phyloP scores from a whole-genome alignment of 2,888 invertebrate species.

The Dasypolia templi region DNA sequence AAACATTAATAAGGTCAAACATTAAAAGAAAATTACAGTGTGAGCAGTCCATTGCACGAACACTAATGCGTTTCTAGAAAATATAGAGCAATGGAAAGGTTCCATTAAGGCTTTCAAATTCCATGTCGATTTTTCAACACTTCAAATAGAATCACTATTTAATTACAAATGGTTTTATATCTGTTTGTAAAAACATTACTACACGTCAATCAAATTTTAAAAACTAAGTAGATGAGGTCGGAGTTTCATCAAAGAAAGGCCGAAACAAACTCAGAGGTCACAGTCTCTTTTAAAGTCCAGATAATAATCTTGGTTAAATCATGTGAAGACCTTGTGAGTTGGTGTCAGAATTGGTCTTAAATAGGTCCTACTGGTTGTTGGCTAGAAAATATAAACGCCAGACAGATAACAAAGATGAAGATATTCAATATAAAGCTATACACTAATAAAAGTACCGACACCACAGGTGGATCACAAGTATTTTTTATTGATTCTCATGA shows the following conservation, averaged over 20 bases:
- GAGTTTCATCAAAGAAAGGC: neutral
- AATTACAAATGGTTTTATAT: no score
- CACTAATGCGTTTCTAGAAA: slow-evolving; percentile 12
- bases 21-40: neutral
- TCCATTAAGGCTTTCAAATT: neutral
- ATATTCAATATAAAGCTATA: neutral
- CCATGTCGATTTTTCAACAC: neutral
- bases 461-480: neutral
- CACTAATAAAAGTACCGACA: neutral
- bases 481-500: neutral
- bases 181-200: no score
- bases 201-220: no score
- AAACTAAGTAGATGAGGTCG: no score
- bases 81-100: neutral
- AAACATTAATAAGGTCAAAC: neutral
- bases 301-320: neutral
- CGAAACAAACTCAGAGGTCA: neutral
- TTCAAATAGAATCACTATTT: neutral
- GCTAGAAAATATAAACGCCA: neutral
- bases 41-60: neutral
- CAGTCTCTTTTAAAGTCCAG: neutral
- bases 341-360: neutral
- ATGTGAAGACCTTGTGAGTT: neutral
- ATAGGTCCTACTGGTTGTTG: neutral
- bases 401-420: neutral